phyloP scores from a whole-genome alignment of 2,888 invertebrate genomes.

The Spilarctia lutea region DNA sequence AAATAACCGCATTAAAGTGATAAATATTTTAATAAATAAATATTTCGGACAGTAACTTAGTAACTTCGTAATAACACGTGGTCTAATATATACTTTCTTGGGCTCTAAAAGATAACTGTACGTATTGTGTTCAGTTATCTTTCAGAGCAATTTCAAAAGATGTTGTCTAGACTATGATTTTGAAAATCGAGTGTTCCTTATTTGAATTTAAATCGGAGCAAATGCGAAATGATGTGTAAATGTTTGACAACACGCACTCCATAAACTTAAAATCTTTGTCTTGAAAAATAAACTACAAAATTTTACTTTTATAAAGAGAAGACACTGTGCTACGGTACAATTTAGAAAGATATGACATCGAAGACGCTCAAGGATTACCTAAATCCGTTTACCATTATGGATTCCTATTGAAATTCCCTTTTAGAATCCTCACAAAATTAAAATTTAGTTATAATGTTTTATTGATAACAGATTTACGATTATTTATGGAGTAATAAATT shows the following conservation, averaged over 20 bases:
- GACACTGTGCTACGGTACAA: not conserved
- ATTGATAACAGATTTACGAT: too few species aligned
- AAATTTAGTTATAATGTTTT: too few species aligned
- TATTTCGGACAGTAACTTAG: too few species aligned
- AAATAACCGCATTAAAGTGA: not conserved
- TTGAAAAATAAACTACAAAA: not conserved
- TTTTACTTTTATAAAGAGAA: not conserved
- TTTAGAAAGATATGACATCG: not conserved
- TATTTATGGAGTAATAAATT: too few species aligned
- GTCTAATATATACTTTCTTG: not conserved
- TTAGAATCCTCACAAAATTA: not conserved
- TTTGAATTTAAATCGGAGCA: conserved; percentile 42
- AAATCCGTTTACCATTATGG: not conserved
- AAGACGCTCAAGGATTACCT: not conserved
- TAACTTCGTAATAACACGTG: too few species aligned
- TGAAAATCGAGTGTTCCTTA: conserved; percentile 13
- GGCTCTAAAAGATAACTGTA: not conserved
- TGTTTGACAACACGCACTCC: not conserved
- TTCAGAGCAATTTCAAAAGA: not conserved
- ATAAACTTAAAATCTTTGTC: not conserved
- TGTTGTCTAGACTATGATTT: conserved; percentile 8
- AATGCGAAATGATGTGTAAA: conserved; percentile 27
- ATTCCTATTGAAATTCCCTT: not conserved
- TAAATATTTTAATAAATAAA: too few species aligned
- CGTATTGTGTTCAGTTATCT: too few species aligned